phyloP scores from a whole-genome alignment of 2,797 vertebrate genomes.

The Bradypus variegatus region DNA sequence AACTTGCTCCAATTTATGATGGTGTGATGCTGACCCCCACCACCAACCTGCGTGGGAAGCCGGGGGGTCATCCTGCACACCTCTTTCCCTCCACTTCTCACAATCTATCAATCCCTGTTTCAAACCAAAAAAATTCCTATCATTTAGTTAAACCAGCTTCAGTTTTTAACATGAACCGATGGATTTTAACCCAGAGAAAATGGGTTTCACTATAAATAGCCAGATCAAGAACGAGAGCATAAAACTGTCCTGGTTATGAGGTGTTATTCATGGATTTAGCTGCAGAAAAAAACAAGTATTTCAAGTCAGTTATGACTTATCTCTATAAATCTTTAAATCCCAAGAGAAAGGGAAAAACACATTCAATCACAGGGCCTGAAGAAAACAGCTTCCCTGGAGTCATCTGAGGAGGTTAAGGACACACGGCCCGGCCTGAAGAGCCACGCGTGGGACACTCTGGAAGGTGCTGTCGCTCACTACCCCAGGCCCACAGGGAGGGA shows the following conservation, averaged over 20 bases:
- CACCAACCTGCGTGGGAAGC: accelerated
- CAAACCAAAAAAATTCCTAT: neutral
- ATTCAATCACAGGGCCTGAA: neutral
- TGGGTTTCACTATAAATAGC: slow-evolving; percentile 52
- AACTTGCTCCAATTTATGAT: accelerated
- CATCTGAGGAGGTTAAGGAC: neutral
- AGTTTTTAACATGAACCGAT: neutral
- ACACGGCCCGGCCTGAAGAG: accelerated
- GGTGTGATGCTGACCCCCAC: accelerated
- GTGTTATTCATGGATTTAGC: neutral
- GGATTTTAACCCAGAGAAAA: neutral
- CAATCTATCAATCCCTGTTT: too few species aligned
- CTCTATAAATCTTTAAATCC: neutral
- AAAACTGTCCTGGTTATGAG: slow-evolving; percentile 17
- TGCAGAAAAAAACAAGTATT: neutral
- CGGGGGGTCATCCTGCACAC: accelerated
- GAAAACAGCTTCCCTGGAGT: neutral
- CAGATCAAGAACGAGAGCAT: neutral
- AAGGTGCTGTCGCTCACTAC: accelerated
- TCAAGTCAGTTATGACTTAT: neutral
- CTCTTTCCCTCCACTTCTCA: neutral
- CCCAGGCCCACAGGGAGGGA: too few species aligned
- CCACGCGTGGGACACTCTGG: accelerated
- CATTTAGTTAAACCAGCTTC: neutral
- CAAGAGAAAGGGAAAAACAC: neutral